Evolutionary conservation across 2,797 vertebrate genomes (phyloP).

Genomic region (Hyperoplus immaculatus): DNA sequence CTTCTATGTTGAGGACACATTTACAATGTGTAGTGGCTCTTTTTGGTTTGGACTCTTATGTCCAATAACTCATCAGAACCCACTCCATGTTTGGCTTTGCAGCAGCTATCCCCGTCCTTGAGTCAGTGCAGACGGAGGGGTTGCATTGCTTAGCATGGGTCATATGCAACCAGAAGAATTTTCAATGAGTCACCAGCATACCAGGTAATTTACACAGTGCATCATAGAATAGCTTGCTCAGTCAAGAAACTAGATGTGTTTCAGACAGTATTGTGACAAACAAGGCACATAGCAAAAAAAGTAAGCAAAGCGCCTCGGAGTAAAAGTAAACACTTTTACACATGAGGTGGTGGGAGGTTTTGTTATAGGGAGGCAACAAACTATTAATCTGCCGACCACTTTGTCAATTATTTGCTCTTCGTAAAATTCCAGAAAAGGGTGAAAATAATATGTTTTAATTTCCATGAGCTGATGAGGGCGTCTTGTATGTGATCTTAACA

Average conservation of each 20-base stretch:
- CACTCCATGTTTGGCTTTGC: constrained; percentile 77
- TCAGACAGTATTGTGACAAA: constrained; percentile 32
- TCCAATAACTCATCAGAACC: constrained; percentile 59
- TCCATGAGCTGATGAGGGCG: background rate
- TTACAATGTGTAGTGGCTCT: constrained; percentile 31
- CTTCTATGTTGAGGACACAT: constrained; percentile 42
- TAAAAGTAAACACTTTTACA: constrained; percentile 6
- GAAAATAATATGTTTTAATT: background rate
- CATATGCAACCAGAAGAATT: constrained; percentile 66
- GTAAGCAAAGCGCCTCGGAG: constrained; percentile 7
- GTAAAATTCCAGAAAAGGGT: background rate
- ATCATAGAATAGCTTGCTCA: constrained; percentile 54
- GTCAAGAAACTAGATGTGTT: constrained; percentile 31
- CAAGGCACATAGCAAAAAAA: constrained; percentile 27
- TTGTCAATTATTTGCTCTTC: background rate
- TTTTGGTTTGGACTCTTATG: constrained; percentile 23
- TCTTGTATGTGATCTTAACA: background rate
- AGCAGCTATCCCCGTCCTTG: constrained; percentile 57
- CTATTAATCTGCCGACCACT: background rate
- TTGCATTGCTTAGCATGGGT: constrained; percentile 74
- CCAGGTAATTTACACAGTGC: constrained; percentile 54
- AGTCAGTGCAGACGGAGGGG: constrained; percentile 71
- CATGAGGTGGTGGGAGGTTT: background rate
- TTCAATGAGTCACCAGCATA: constrained; percentile 70
- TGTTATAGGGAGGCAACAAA: background rate